Base-by-base conservation (phyloP, 2,113 vertebrate genomes). In the Thymallus thymallus region DNA sequence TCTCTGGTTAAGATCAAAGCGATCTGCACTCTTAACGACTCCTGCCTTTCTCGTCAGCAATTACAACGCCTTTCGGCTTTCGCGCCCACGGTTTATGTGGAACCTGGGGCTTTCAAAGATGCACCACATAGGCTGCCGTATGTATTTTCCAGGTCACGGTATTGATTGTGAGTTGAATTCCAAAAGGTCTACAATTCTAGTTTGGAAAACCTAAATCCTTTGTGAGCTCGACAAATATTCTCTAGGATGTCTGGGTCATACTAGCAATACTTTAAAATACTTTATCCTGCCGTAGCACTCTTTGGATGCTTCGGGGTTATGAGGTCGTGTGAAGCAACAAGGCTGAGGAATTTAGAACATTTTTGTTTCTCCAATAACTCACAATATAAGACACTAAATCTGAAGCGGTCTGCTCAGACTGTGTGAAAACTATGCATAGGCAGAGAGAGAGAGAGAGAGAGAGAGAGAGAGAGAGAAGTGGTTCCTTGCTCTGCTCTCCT, bases 1-100 rank as follows among this genome's bases (percentile, higher is more conserved):
- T 87, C 88, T 84, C 83, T 81, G 80, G 22, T 80, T 83, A 76
- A 90, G 85, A 91, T 89, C 86, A 91, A 91, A 91, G 88, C 80
- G 77, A 83, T 88, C 81, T 87, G 78, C 75, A 66, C 75, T 85
- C 80, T 78, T 78, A 51, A 87, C 82, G 85, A 76, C 83, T 82
- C 79, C 76, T 41, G 35, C 72, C 80, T 80, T 84, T 83, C 83
- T 81, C 71, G 67, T 48, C 35, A 13, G 69, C 79, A 85, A 90
- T 89, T 88, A 88, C 88, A 87, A 76, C 83, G 63, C 64, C 30
- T 76, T 81, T 67, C 65, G 22, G 60, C 60, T 62, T 75, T 30
- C 9, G 18, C 41, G 32, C 41, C 41, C 71, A 41, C 66, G 45
- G 66, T 35, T 35, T 16, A 23, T n/a, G 56, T 10, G 13, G 51